These are phyloP conservation scores for Hucho hucho DNA, from an alignment of 2,113 vertebrate species.

Conservation along the genomic window DNA sequence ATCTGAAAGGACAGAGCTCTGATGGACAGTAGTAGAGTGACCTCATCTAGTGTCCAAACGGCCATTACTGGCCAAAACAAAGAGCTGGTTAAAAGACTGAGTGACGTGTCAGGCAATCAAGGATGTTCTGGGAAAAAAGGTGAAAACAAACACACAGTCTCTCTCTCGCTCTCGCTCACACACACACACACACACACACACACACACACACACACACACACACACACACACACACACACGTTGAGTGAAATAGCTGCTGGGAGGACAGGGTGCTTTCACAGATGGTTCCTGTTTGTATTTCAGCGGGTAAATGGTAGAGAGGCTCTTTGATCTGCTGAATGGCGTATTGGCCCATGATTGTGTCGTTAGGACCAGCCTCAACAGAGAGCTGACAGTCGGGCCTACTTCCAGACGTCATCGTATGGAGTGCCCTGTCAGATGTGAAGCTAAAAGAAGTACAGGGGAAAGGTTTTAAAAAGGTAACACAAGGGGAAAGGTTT, in stretches of 20 bases:
- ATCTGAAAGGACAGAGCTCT: not conserved
- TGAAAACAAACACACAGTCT: not conserved
- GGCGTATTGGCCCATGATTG: not conserved
- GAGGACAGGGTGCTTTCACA: conserved; percentile 16
- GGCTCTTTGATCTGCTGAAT: conserved; percentile 19
- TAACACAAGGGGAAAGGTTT: not conserved
- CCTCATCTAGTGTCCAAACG: not conserved
- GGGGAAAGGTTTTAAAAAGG: too few species aligned
- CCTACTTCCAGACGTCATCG: too few species aligned
- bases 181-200: too few species aligned
- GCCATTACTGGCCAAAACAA: not conserved
- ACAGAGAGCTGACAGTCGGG: not conserved
- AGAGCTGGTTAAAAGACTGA: not conserved
- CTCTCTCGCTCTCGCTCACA: not conserved
- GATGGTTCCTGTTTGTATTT: conserved; percentile 40
- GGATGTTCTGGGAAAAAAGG: not conserved
- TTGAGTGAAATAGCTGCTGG: conserved; percentile 17
- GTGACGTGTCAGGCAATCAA: not conserved
- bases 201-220: conserved; percentile 12
- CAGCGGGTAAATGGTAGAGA: not conserved
- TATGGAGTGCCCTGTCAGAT: too few species aligned
- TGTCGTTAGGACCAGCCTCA: not conserved
- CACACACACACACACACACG: conserved; percentile 1
- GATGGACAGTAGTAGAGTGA: too few species aligned
- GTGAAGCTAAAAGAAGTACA: too few species aligned